Base-by-base conservation (phyloP, 1,140 invertebrate species). In the Oncopodura yosiiana region DNA sequence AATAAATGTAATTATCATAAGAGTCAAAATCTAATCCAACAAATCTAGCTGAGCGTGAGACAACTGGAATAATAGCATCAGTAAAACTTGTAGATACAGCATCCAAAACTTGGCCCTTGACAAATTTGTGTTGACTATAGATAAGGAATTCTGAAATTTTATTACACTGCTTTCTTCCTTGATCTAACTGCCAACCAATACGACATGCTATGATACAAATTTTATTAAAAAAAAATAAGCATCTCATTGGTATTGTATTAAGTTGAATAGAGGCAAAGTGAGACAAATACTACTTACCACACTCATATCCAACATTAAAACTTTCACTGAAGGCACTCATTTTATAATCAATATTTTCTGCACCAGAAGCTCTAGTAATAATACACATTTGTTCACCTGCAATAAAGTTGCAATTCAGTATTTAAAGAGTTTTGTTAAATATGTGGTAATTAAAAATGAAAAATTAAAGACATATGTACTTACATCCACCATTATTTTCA, bases 1-100 rank as follows among this genome's bases (percentile, higher is more conserved):
- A 96, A 67, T 95, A 97, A 51, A 97, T 94, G 63, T 89, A 86
- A 62, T 92, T 80, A 62, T 94, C 86, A 53, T 83, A 77, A 0
- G 88, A 82, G 70, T 96, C 92, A 68, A 94, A 98, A 69, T 99
- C 95, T 18, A 98, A 71, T n/a, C 93, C 94, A 3, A 98, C 94
- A 69, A 96, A 95, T 65, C 93, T 77, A 0, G 93, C 94, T 23
- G 91, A 78, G 37, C 87, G 74, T 0, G 91, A 94, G 0, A 94
- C 90, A 1, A 90, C 85, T 0, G 87, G 87, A 9, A 87, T 67
- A 16, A 98, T 96, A 2, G 94, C 94, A 69, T 98, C 94, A 59
- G 84, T 90, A 65, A 96, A 92, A 0, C 86, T 86, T 69, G 89
- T 83, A 37, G 86, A 81, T 0, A 93, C 82, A 0, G 91, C 89